These are phyloP conservation scores for Uloborus diversus DNA, from an alignment of 1,140 invertebrate species.

Conservation along the genomic window DNA sequence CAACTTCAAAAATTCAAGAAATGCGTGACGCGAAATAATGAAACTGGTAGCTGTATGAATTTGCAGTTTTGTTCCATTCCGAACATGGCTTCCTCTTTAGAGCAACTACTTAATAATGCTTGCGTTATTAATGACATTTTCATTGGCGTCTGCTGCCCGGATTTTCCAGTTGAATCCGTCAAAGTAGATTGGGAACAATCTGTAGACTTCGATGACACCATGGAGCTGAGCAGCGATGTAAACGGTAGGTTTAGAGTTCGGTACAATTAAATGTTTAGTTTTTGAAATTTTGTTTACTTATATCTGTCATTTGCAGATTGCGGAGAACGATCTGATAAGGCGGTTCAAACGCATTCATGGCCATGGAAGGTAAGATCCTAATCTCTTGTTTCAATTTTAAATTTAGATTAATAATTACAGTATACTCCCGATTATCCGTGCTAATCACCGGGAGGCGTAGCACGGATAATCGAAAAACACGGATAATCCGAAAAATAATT, in stretches of 20 bases:
- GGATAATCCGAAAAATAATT: no score
- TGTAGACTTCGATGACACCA: not conserved
- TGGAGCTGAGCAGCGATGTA: not conserved
- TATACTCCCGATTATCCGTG: no score
- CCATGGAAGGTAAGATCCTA: slow-evolving; percentile 24
- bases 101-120: slow-evolving; percentile 16
- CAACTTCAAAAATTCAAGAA: slow-evolving; percentile 9
- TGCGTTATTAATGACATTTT: slow-evolving; percentile 39
- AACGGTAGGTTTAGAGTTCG: not conserved
- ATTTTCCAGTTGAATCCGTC: slow-evolving; percentile 27
- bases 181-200: slow-evolving; percentile 23
- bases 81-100: not conserved
- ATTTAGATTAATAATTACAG: not conserved
- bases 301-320: slow-evolving; percentile 5
- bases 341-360: not conserved
- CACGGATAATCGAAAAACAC: no score
- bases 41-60: slow-evolving; percentile 34
- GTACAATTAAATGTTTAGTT: not conserved
- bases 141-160: slow-evolving; percentile 33
- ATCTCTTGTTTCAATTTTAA: not conserved
- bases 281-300: not conserved
- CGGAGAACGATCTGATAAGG: not conserved
- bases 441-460: no score
- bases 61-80: slow-evolving; percentile 13
- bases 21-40: slow-evolving; percentile 30